Base-by-base conservation (phyloP, 2,113 vertebrate genomes). In the Hipposideros armiger region DNA sequence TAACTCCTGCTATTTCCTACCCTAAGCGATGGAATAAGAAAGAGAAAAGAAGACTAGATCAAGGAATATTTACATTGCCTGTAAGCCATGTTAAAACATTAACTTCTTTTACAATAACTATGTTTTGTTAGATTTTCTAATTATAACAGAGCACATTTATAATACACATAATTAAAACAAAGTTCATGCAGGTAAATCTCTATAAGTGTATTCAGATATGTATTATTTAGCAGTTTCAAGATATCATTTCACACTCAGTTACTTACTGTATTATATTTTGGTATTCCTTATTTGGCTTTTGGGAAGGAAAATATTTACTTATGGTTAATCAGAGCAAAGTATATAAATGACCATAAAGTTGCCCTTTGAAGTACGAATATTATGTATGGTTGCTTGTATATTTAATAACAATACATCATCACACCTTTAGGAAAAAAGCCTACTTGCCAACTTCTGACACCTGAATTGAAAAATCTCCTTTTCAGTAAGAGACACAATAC, bases 391-490 rank as follows among this genome's bases (percentile, higher is more conserved):
- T 87, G 45, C 28, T 52, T 72, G 6, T 80, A 69, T 82, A 60
- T 91, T 90, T 96, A 95, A 95, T 87, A 85, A 69, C 60, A 94
- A 89, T 60, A 42, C 20, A 76, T 91, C 52, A 91, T 56, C 73
- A 77, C 67, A 52, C 17, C n/a, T 91, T 97, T 86, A 24, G 56
- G 64, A 42, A 5, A 80, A 80, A 83, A 91, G 78, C 5, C 60
- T 92, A 74, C 28, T 69, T 94, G 81, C 90, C 94, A 88, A 83
- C 26, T 94, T 78, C 76, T 96, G 86, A 73, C 60, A 77, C 60
- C 36, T 90, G 56, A 66, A 87, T 19, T 94, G 76, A 97, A 98
- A 84, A 88, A 86, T 89, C n/a, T 94, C 77, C 62, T 72, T 81
- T 66, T 90, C 3, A 73, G 60, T 90, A 62, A 76, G 64, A 95